Evolutionary conservation across 2,888 invertebrate genomes (phyloP).

Genomic region (Amaurobius ferox): DNA sequence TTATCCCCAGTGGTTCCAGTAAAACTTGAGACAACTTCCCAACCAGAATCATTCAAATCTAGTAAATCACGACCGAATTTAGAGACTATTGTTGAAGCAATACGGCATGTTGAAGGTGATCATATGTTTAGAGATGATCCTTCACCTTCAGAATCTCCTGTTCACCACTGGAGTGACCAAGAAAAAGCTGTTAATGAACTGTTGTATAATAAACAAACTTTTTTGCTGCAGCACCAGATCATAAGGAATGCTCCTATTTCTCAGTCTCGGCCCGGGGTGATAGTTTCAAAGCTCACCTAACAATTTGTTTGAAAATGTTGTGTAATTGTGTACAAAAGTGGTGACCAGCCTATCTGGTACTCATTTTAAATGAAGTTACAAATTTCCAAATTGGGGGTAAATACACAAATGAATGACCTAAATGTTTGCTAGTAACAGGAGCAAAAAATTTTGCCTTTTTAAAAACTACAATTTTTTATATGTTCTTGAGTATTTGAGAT

Average conservation of each 20-base stretch:
- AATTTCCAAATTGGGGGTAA: not conserved
- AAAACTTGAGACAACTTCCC: slow-evolving; percentile 4
- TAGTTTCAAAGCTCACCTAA: slow-evolving; percentile 82
- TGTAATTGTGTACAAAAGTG: not conserved
- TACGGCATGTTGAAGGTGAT: slow-evolving; percentile 97
- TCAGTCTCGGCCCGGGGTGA: slow-evolving; percentile 91
- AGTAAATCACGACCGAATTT: slow-evolving; percentile 93
- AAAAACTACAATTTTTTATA: not conserved
- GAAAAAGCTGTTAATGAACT: not conserved
- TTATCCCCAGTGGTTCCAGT: slow-evolving; percentile 20
- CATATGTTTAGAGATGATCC: slow-evolving; percentile 88
- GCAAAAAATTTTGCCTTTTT: not conserved
- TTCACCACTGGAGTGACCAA: not conserved
- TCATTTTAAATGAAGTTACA: not conserved
- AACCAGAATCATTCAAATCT: slow-evolving; percentile 35
- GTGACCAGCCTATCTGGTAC: not conserved
- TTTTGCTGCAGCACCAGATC: slow-evolving; percentile 73
- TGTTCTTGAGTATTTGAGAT: too few species aligned
- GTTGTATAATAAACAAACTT: slow-evolving; percentile 30
- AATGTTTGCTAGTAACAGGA: not conserved
- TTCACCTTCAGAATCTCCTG: slow-evolving; percentile 20
- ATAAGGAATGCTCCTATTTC: slow-evolving; percentile 77
- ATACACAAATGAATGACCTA: not conserved
- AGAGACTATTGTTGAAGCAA: slow-evolving; percentile 98
- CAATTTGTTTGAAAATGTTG: not conserved